These are phyloP conservation scores for Sympetrum striolatum DNA, from an alignment of 2,888 invertebrate genomes.

Conservation along the genomic window DNA sequence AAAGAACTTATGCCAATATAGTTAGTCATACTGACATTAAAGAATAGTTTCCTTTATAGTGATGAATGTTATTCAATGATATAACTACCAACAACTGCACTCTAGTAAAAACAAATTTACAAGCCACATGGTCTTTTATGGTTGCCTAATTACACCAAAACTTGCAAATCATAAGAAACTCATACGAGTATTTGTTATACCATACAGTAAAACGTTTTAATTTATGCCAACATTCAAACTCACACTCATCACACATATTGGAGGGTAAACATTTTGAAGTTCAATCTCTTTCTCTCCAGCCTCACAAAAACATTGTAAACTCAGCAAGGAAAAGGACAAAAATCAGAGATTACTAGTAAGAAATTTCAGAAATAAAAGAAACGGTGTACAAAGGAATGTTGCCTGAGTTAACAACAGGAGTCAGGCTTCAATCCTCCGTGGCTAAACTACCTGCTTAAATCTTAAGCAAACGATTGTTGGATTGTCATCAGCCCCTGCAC, in stretches of 20 bases:
- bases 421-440: slow-evolving; percentile 26
- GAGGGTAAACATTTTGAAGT: slow-evolving; percentile 22
- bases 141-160: slow-evolving; percentile 5
- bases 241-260: neutral
- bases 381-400: slow-evolving; percentile 21
- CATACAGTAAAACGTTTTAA: slow-evolving; percentile 5
- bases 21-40: neutral
- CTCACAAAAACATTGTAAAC: slow-evolving; percentile 7
- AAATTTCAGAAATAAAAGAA: neutral
- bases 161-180: neutral
- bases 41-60: neutral
- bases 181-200: neutral
- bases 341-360: neutral
- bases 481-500: slow-evolving; percentile 42
- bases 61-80: neutral
- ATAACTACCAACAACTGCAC: neutral
- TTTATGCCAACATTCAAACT: slow-evolving; percentile 12
- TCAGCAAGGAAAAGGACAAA: slow-evolving; percentile 1
- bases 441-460: slow-evolving; percentile 9
- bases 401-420: slow-evolving; percentile 26
- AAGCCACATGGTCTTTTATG: neutral
- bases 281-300: slow-evolving; percentile 8
- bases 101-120: neutral
- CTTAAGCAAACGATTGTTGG: slow-evolving; percentile 7
- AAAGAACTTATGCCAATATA: neutral